phyloP scores from a whole-genome alignment of 2,113 vertebrate species.

The Engraulis encrasicolus region DNA sequence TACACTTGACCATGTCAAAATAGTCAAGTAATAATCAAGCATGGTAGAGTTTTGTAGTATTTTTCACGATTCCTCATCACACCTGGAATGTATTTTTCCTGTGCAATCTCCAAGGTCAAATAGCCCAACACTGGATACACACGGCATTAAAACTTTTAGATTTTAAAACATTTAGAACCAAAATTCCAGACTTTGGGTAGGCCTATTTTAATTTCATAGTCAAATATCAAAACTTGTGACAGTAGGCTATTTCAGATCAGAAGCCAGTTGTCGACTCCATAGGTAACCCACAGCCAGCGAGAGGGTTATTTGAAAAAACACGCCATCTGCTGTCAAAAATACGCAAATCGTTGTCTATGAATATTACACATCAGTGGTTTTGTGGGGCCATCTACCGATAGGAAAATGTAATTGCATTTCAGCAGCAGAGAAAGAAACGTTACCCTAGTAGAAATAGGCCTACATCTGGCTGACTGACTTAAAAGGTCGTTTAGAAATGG shows the following conservation, averaged over 20 bases:
- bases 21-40: no score
- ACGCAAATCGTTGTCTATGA: neutral
- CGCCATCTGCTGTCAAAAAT: neutral
- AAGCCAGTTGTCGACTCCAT: neutral
- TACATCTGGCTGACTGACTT: no score
- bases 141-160: no score
- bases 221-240: neutral
- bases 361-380: neutral
- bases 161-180: no score
- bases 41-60: neutral
- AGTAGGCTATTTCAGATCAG: neutral
- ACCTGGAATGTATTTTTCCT: no score
- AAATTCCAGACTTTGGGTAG: no score
- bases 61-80: neutral
- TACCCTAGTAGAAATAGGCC: no score
- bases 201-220: no score
- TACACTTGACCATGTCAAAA: no score
- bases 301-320: neutral
- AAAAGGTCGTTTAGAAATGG: neutral
- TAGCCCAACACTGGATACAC: neutral
- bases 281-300: no score
- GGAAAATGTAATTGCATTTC: conserved; percentile 2
- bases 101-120: neutral
- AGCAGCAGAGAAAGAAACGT: neutral
- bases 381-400: neutral